Conservation (phyloP, 1,140 invertebrate species). For the Hyles euphorbiae region DNA sequence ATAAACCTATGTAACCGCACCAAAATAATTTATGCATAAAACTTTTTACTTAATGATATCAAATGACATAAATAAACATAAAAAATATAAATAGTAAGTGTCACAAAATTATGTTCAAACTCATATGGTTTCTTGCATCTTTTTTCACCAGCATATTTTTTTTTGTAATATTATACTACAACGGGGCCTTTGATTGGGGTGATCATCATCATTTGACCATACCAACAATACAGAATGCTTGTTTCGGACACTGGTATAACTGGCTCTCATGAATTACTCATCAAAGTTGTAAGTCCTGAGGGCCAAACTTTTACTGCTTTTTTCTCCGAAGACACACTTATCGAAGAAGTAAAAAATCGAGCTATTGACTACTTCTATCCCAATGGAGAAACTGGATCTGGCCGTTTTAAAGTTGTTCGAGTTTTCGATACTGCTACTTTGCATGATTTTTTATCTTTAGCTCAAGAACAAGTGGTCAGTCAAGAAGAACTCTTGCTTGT, state of each 20-base stretch:
- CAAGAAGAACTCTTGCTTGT: conserved; percentile 57
- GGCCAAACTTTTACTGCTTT: conserved; percentile 45
- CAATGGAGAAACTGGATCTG: conserved; percentile 43
- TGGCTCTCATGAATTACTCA: conserved; percentile 35
- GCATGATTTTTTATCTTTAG: conserved; percentile 54
- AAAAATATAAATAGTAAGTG: background rate
- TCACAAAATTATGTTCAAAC: conserved; percentile 38
- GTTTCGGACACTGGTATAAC: conserved; percentile 41
- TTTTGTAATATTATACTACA: conserved; percentile 36
- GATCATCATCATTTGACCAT: too few species aligned
- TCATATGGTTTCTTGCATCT: conserved; percentile 36
- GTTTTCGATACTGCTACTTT: conserved; percentile 50
- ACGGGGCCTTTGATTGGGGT: conserved; percentile 22
- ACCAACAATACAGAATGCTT: conserved; percentile 37
- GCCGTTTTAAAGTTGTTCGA: conserved; percentile 53
- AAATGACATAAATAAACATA: background rate
- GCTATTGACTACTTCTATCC: conserved; percentile 62
- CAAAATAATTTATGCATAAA: background rate
- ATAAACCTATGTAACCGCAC: too few species aligned
- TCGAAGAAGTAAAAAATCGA: conserved; percentile 58
- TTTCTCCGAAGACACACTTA: conserved; percentile 53
- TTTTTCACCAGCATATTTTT: conserved; percentile 49
- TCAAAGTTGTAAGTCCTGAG: conserved; percentile 58
- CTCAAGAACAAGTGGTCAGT: conserved; percentile 49
- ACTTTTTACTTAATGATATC: background rate